Conservation (phyloP, 30 jellyfish, hydroid and myxozoan species). For the Chrysaora quinquecirrha region DNA sequence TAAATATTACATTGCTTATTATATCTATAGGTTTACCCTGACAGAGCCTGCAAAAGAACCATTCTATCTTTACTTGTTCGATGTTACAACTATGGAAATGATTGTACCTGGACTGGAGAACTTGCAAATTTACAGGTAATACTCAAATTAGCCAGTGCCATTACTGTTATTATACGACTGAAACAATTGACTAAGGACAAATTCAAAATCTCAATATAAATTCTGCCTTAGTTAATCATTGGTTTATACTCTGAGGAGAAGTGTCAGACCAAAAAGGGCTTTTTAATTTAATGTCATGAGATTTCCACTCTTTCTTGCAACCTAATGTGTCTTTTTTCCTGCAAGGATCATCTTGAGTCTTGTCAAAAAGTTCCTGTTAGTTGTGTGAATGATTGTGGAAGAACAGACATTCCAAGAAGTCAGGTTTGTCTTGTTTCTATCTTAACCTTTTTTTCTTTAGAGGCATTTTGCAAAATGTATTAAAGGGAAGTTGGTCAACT, state of each 20-base stretch:
- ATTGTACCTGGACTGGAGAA: slow-evolving; percentile 94
- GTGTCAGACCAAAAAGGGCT: too few relatives aligned
- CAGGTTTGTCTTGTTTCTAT: slow-evolving; percentile 53
- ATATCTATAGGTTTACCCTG: slow-evolving; percentile 93
- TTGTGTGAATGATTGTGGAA: slow-evolving; percentile 87
- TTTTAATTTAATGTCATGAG: too few relatives aligned
- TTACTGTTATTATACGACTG: too few relatives aligned
- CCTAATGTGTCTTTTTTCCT: too few relatives aligned
- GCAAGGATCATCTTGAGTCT: slow-evolving; percentile 86
- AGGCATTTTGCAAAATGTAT: background rate
- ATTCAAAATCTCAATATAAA: too few relatives aligned
- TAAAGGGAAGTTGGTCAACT: too few relatives aligned
- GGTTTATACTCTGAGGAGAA: too few relatives aligned
- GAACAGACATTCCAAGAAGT: slow-evolving; percentile 86
- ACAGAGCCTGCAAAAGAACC: slow-evolving; percentile 92
- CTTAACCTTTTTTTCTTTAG: background rate
- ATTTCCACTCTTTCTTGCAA: too few relatives aligned
- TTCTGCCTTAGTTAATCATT: too few relatives aligned
- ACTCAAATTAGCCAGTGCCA: too few relatives aligned
- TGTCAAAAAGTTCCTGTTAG: slow-evolving; percentile 77
- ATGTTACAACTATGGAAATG: slow-evolving; percentile 87
- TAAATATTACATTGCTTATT: too few relatives aligned
- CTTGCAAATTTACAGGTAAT: slow-evolving; percentile 84
- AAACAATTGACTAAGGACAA: too few relatives aligned
- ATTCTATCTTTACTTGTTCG: slow-evolving; percentile 79